phyloP scores from a whole-genome alignment of 37 sponge, comb jelly and placozoan species.

The Corticium candelabrum region DNA sequence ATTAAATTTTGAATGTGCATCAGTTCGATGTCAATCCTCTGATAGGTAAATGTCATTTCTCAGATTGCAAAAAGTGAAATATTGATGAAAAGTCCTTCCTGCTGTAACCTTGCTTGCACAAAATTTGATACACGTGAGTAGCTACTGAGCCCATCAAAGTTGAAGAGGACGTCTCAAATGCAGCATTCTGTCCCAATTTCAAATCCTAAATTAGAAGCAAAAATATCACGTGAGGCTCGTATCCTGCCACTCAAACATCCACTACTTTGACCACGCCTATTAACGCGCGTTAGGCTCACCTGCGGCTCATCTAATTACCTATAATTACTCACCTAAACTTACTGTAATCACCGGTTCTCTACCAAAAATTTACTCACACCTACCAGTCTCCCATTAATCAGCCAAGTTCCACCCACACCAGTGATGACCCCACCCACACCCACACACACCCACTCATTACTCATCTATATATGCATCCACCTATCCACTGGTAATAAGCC shows the following conservation, averaged over 20 bases:
- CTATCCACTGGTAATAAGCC: conserved; percentile 13
- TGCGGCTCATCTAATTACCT: too few relatives aligned
- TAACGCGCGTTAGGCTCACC: too few relatives aligned
- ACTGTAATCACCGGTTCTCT: too few relatives aligned
- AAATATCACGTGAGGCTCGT: too few relatives aligned
- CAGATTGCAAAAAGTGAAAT: conserved; percentile 29
- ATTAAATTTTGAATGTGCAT: too few relatives aligned
- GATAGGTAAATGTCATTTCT: too few relatives aligned
- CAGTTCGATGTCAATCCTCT: too few relatives aligned
- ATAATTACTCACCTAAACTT: too few relatives aligned
- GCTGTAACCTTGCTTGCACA: conserved; percentile 60
- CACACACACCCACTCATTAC: conserved; percentile 15
- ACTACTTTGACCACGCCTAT: background rate
- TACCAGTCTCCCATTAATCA: too few relatives aligned
- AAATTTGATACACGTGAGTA: conserved; percentile 61
- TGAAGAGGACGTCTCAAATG: conserved; percentile 15
- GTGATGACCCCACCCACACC: conserved; percentile 10
- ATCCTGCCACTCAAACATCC: too few relatives aligned
- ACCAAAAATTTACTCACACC: too few relatives aligned
- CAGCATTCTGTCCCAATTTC: conserved; percentile 66
- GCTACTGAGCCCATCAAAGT: conserved; percentile 71
- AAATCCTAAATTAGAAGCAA: conserved; percentile 70
- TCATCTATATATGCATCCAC: conserved; percentile 22
- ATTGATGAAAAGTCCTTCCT: conserved; percentile 81
- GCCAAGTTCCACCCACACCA: conserved; percentile 2